Percentiles rank a stretch among this genome's conserved stretches.
phyloP scores from a whole-genome alignment of 2,888 invertebrate genomes.

The Meteorus colon region DNA sequence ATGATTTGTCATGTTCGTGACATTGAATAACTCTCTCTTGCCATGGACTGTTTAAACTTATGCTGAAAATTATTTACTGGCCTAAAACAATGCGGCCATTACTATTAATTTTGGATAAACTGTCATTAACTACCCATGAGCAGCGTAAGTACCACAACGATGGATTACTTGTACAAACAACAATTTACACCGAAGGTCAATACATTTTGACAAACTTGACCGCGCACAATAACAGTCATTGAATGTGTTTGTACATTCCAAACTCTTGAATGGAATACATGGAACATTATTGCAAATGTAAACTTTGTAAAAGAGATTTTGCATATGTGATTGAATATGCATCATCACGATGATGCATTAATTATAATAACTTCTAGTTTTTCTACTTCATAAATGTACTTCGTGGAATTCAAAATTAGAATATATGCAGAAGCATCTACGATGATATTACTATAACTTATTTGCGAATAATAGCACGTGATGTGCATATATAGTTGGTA shows the following conservation, averaged over 20 bases:
- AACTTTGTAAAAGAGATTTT: background rate
- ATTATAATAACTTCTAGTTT: slow-evolving; percentile 15
- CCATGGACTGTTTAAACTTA: too few relatives aligned
- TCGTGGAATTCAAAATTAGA: slow-evolving; percentile 5
- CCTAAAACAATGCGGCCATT: slow-evolving; percentile 61
- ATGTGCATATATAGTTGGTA: background rate
- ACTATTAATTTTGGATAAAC: slow-evolving; percentile 63
- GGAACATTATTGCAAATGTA: background rate
- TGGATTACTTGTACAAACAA: too few relatives aligned
- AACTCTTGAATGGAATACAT: too few relatives aligned
- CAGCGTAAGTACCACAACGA: slow-evolving; percentile 52
- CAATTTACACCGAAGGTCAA: too few relatives aligned
- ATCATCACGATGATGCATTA: background rate
- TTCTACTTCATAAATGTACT: slow-evolving; percentile 8
- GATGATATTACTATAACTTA: too few relatives aligned
- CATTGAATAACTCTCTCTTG: too few relatives aligned
- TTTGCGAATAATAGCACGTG: background rate
- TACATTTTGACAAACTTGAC: too few relatives aligned
- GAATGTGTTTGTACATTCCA: too few relatives aligned
- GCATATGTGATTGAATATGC: background rate
- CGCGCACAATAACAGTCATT: background rate
- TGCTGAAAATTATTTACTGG: too few relatives aligned
- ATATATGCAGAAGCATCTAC: too few relatives aligned
- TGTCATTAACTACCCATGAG: slow-evolving; percentile 63
- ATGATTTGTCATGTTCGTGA: too few relatives aligned